phyloP scores from a whole-genome alignment of 2,113 vertebrate genomes.

The Hystrix cristata region DNA sequence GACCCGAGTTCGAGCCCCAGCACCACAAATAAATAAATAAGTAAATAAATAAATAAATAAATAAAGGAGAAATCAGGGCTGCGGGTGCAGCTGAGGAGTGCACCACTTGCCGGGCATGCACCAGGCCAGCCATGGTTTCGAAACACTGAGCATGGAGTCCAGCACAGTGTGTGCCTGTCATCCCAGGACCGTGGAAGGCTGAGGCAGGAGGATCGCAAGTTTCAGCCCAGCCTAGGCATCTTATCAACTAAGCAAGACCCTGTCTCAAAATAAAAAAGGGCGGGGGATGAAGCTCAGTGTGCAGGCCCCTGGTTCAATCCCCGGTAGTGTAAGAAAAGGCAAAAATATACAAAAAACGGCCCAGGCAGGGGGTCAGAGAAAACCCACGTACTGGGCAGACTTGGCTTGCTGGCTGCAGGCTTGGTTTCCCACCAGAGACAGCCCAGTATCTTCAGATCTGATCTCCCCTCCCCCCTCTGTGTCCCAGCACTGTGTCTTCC shows the following conservation, averaged over 20 bases:
- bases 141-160: neutral
- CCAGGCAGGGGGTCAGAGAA: too few relatives aligned
- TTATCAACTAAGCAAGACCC: neutral
- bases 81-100: neutral
- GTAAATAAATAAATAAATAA: conserved; percentile 8
- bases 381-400: neutral
- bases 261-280: neutral
- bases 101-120: too few relatives aligned
- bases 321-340: neutral
- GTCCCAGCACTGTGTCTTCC: fast-evolving
- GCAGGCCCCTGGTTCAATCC: neutral
- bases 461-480: fast-evolving
- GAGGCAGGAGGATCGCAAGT: neutral
- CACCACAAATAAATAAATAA: too few relatives aligned
- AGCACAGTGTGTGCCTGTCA: neutral
- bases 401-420: neutral
- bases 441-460: too few relatives aligned
- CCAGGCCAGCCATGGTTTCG: too few relatives aligned
- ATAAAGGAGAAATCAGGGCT: neutral
- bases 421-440: neutral
- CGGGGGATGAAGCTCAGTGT: neutral
- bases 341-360: neutral
- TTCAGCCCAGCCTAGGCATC: neutral
- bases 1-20: too few relatives aligned
- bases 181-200: neutral